Evolutionary conservation across 2,888 invertebrate genomes (phyloP).

Genomic region (Agrotis exclamationis): DNA sequence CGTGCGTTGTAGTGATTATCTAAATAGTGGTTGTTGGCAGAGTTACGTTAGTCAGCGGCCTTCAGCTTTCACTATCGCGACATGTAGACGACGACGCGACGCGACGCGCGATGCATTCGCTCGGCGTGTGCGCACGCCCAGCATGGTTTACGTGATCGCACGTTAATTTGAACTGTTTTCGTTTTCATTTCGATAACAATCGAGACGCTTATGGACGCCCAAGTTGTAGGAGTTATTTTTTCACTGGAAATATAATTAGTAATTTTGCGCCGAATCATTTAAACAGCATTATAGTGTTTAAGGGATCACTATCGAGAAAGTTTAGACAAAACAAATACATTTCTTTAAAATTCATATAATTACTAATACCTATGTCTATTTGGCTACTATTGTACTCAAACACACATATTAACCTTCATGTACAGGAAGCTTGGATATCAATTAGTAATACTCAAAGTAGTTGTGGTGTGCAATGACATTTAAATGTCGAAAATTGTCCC

Average conservation of each 20-base stretch:
- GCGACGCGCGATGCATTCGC: slow-evolving; percentile 58
- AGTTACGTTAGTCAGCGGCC: slow-evolving; percentile 76
- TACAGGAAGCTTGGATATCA: slow-evolving; percentile 64
- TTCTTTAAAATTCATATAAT: no score
- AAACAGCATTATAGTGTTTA: background rate
- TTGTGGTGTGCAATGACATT: slow-evolving; percentile 69
- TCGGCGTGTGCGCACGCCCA: slow-evolving; percentile 46
- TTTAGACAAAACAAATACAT: background rate
- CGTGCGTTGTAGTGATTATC: slow-evolving; percentile 51
- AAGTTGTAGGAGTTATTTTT: background rate
- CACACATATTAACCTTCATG: slow-evolving; percentile 16
- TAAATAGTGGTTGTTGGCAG: slow-evolving; percentile 61
- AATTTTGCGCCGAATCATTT: background rate
- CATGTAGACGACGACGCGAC: slow-evolving; percentile 64
- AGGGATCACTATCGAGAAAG: background rate
- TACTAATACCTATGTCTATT: background rate
- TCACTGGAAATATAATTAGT: background rate
- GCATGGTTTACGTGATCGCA: slow-evolving; percentile 47
- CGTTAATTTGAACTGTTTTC: slow-evolving; percentile 43
- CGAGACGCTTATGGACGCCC: background rate
- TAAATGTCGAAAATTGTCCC: slow-evolving; percentile 76
- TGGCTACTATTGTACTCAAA: background rate
- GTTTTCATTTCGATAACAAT: slow-evolving; percentile 27
- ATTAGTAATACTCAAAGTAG: slow-evolving; percentile 53
- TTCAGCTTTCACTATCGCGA: slow-evolving; percentile 84